Evolutionary conservation across 2,113 vertebrate species (phyloP).

Genomic region (Passer domesticus): DNA sequence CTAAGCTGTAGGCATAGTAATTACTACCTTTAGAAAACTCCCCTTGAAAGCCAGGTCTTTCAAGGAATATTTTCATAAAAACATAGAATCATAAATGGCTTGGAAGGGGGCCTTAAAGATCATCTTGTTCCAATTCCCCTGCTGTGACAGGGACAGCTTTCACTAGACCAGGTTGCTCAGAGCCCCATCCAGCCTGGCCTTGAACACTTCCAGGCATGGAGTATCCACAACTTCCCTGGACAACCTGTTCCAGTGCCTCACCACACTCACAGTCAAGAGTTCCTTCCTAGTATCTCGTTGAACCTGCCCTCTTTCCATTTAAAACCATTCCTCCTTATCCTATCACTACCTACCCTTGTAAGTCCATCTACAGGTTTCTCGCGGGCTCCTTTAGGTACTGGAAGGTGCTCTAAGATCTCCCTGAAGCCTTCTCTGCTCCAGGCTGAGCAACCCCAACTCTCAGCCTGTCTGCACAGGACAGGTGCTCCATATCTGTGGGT

Average conservation of each 20-base stretch:
- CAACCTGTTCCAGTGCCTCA: not conserved
- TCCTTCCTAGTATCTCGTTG: not conserved
- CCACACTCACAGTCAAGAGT: not conserved
- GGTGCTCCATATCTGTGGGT: not conserved
- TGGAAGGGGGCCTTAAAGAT: not conserved
- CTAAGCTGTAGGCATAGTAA: not conserved
- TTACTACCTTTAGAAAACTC: not conserved
- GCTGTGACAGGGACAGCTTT: not conserved
- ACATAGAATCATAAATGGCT: not conserved
- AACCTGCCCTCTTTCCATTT: not conserved
- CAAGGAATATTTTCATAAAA: not conserved
- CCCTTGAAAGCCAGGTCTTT: not conserved
- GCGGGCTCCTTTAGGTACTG: not conserved
- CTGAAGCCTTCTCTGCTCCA: not conserved
- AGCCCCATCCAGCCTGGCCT: not conserved
- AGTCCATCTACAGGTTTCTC: not conserved
- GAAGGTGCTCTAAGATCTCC: not conserved
- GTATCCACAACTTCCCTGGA: not conserved
- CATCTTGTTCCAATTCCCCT: fast-evolving
- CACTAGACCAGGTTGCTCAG: not conserved
- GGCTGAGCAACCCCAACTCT: not conserved
- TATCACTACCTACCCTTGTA: not conserved
- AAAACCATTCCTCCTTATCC: not conserved
- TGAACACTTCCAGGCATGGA: not conserved
- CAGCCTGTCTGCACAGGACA: not conserved